Conservation (phyloP, 2,888 invertebrate genomes). For the Trichogramma dendrolimi region DNA sequence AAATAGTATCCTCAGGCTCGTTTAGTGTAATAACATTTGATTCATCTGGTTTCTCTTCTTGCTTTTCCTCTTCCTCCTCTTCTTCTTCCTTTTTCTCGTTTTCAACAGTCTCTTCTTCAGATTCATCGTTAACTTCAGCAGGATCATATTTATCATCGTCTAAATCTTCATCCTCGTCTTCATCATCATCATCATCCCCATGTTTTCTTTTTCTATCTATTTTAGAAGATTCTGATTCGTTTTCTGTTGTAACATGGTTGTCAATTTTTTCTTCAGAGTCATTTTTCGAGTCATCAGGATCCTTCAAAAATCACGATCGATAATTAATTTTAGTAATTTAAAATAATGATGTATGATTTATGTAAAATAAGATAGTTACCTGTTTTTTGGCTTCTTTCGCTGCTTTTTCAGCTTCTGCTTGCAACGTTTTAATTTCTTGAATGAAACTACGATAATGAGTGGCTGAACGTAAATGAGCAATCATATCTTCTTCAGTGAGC, state of each 20-base stretch:
- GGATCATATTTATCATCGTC: constrained; percentile 31
- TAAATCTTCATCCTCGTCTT: constrained; percentile 22
- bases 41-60: constrained; percentile 10
- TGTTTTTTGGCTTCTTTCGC: constrained; percentile 35
- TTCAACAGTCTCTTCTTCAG: constrained; percentile 29
- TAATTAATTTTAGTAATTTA: constrained; percentile 8
- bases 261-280: constrained; percentile 42
- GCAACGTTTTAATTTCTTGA: constrained; percentile 45
- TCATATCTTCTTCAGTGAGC: constrained; percentile 46
- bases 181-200: constrained; percentile 10
- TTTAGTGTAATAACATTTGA: constrained; percentile 18
- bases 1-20: constrained; percentile 17
- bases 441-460: constrained; percentile 48
- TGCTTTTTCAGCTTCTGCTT: constrained; percentile 34
- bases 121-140: constrained; percentile 30
- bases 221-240: background rate
- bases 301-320: constrained; percentile 30
- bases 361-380: constrained; percentile 29
- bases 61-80: constrained; percentile 27
- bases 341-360: background rate
- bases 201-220: background rate
- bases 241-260: constrained; percentile 3
- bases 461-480: constrained; percentile 45
- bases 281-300: constrained; percentile 44
- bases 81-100: constrained; percentile 24